Conservation (phyloP, 2,797 vertebrate genomes). For the Australoheros facetus region DNA sequence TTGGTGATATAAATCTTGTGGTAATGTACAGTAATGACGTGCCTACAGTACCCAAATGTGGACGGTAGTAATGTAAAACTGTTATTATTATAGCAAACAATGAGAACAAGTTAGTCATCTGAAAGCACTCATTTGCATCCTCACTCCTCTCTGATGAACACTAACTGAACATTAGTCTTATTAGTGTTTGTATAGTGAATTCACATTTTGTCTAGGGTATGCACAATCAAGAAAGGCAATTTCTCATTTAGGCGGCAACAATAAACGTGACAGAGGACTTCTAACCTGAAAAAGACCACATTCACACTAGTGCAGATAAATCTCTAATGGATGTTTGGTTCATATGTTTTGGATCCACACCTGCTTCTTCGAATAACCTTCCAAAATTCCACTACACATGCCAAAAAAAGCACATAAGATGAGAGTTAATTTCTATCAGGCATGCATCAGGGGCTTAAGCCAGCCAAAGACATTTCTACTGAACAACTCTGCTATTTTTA, state of each 20-base stretch:
- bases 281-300: conserved; percentile 48
- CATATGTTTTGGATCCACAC: background rate
- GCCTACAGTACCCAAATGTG: conserved; percentile 34
- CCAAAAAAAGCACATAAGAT: background rate
- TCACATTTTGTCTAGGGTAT: conserved; percentile 56
- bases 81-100: conserved; percentile 17
- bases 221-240: conserved; percentile 46
- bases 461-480: background rate
- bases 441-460: conserved; percentile 6
- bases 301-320: conserved; percentile 48
- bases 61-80: conserved; percentile 27
- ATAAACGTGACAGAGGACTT: conserved; percentile 18
- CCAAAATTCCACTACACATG: background rate
- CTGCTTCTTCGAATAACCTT: background rate
- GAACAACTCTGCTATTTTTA: background rate
- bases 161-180: conserved; percentile 8
- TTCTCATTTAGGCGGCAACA: conserved; percentile 25
- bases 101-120: conserved; percentile 15
- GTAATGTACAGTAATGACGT: conserved; percentile 32
- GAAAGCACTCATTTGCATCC: conserved; percentile 16
- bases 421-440: background rate
- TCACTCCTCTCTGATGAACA: conserved; percentile 7
- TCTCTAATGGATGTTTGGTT: background rate
- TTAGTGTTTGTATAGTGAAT: conserved; percentile 39
- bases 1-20: conserved; percentile 10